phyloP scores from a whole-genome alignment of 2,113 vertebrate genomes.

The Serinus canaria region DNA sequence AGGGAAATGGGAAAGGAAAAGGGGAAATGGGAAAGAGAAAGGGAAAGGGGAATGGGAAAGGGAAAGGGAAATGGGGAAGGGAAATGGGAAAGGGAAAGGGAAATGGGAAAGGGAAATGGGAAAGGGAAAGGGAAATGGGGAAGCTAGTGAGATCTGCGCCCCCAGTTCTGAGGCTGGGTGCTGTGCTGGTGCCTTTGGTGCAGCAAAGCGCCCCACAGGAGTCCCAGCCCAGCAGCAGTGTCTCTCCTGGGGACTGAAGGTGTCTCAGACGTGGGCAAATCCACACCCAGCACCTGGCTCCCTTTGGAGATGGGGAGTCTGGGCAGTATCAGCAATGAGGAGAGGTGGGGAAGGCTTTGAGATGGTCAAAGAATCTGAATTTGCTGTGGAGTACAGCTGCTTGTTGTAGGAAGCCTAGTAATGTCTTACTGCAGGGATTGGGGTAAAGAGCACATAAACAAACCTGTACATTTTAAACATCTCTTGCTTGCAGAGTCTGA shows the following conservation, averaged over 20 bases:
- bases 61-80: too few species aligned
- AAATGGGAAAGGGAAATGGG: too few species aligned
- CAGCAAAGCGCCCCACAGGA: neutral
- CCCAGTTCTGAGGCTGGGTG: neutral
- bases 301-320: rapidly evolving
- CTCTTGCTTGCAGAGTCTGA: neutral
- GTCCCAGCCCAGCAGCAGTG: rapidly evolving
- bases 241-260: neutral
- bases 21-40: neutral
- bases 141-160: neutral
- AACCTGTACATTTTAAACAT: neutral
- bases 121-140: neutral
- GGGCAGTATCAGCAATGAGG: neutral
- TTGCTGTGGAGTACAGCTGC: neutral
- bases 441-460: neutral
- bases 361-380: neutral
- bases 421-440: neutral
- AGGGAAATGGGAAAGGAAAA: too few species aligned
- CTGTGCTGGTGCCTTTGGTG: neutral
- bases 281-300: neutral
- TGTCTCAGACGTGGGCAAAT: rapidly evolving
- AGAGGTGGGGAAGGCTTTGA: neutral
- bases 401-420: neutral
- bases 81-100: neutral
- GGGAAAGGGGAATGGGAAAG: neutral